Evolutionary conservation across 2,797 vertebrate genomes (phyloP), one percentile per base, ranked within the genome.

Genomic region (Silurus aristotelis): DNA sequence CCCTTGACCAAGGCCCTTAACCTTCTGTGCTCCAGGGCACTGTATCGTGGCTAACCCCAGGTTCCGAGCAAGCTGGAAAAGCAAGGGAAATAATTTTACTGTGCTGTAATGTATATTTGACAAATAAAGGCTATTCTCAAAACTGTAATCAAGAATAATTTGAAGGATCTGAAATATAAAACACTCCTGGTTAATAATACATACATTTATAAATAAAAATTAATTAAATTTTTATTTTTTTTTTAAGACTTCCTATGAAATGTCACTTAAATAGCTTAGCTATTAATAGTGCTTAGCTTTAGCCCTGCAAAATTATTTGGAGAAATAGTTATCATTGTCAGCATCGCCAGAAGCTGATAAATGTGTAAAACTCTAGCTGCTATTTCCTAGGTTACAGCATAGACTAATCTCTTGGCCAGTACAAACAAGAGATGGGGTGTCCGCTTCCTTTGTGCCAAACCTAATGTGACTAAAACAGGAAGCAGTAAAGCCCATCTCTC

Each of bases 401-500:
- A 19, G 56, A 61, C 2, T 61, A 63, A 43, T 43, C 31, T n/a
- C 9, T 68, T 75, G 79, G 71, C 6, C n/a, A 68, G n/a, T 7
- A 75, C 27, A 75, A 58, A 77, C 19, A 60, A 67, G 52, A 68
- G 64, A 78, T 60, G 46, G 63, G 64, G 43, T 80, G 63, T 80
- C 17, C 7, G 60, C 31, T 80, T 80, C 13, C 68, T 75, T 72
- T 75, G 72, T 58, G 80, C 73, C 66, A 82, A 83, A 61, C 63
- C 71, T 80, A 68, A 68, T 70, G 58, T 80, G 81, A 87, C 56
- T 79, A 82, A 84, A 85, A 67, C 87, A 46, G 86, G 79, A 82
- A 83, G 83, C 85, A 76, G 61, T 71, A 71, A 85, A 79, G 85
- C 68, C 70, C 82, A 83, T 86, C 80, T 84, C 80, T 77, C 76